phyloP scores from a whole-genome alignment of 2,888 invertebrate genomes.

The Drosophila prostipennis region DNA sequence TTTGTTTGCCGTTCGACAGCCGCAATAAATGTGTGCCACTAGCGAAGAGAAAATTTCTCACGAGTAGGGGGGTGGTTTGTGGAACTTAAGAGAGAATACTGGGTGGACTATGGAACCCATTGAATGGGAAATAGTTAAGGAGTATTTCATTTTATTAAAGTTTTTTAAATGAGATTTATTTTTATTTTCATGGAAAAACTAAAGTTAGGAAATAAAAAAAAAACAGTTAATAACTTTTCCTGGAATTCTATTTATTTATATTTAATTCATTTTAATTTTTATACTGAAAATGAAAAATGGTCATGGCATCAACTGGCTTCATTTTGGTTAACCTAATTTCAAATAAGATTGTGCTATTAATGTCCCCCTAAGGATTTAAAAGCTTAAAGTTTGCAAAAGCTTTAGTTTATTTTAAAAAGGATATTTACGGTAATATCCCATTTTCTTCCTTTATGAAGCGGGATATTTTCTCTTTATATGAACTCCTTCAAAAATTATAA shows the following conservation, averaged over 20 bases:
- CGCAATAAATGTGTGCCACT: slow-evolving; percentile 30
- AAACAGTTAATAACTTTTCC: too few species aligned
- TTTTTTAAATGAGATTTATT: too few species aligned
- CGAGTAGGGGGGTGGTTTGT: not conserved
- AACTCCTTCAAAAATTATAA: not conserved
- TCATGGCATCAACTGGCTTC: not conserved
- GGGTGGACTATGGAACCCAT: slow-evolving; percentile 4
- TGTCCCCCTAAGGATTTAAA: not conserved
- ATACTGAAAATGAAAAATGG: too few species aligned
- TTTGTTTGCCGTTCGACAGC: slow-evolving; percentile 18
- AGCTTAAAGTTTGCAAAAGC: slow-evolving; percentile 25
- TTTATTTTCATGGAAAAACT: not conserved
- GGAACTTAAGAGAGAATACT: slow-evolving; percentile 26
- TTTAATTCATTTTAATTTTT: too few species aligned
- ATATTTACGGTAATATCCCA: not conserved
- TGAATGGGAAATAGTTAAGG: too few species aligned
- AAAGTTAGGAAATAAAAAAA: too few species aligned
- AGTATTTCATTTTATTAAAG: not conserved
- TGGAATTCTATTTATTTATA: too few species aligned
- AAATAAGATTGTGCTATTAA: not conserved
- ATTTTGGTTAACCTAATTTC: slow-evolving; percentile 2
- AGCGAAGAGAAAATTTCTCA: slow-evolving; percentile 40
- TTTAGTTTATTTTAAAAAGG: not conserved
- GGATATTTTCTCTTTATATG: slow-evolving; percentile 4
- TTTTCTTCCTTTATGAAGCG: too few species aligned